Evolutionary conservation across 2,113 vertebrate genomes (phyloP).

Genomic region (Todiramphus chloris): DNA sequence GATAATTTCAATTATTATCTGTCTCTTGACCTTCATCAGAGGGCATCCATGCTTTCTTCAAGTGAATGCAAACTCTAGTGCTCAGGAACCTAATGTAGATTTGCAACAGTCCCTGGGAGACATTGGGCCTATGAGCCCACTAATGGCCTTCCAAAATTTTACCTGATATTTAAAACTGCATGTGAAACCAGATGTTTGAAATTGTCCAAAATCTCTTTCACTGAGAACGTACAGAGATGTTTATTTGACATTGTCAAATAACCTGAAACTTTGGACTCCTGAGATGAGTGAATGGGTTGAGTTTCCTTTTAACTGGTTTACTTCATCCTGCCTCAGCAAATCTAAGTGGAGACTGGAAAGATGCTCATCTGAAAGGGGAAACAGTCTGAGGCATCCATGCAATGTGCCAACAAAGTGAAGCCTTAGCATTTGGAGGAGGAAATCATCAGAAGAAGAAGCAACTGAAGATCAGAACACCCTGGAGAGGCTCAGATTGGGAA

Average conservation of each 20-base stretch:
- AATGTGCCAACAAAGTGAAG: not conserved
- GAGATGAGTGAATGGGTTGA: not conserved
- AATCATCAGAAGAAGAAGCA: not conserved
- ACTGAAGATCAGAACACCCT: not conserved
- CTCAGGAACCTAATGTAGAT: not conserved
- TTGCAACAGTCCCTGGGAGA: not conserved
- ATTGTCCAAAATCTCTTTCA: not conserved
- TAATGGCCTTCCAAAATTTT: not conserved
- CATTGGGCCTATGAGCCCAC: not conserved
- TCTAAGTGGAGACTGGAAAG: not conserved
- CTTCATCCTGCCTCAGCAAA: not conserved
- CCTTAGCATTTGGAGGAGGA: not conserved
- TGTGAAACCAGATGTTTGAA: not conserved
- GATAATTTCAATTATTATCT: not conserved
- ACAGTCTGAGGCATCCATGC: fast-evolving
- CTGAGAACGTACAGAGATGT: not conserved
- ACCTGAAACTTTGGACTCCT: not conserved
- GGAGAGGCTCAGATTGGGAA: not conserved
- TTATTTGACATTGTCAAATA: not conserved
- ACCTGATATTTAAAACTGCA: not conserved
- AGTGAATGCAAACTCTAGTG: not conserved
- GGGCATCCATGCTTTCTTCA: not conserved
- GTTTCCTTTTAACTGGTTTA: not conserved
- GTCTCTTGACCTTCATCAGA: not conserved
- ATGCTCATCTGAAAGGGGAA: not conserved